phyloP scores from a whole-genome alignment of 2,797 vertebrate species.

The Malacoraja senta region DNA sequence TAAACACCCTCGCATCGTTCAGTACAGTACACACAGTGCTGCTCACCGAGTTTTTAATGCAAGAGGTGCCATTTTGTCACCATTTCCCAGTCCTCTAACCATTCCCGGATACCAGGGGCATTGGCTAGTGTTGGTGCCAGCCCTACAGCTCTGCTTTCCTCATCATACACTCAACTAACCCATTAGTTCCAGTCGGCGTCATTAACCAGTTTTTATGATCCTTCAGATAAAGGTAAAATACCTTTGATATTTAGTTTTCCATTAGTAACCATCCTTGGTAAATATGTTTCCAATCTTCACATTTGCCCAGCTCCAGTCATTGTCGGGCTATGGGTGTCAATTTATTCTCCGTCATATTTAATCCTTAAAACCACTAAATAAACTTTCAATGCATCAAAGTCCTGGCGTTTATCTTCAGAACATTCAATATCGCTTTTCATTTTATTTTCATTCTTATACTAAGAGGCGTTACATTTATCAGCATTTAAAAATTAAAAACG shows the following conservation, averaged over 20 bases:
- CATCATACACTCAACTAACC: not conserved
- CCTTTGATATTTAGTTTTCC: slow-evolving; percentile 2
- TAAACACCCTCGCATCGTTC: too few species aligned
- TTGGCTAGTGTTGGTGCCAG: too few species aligned
- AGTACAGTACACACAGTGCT: too few species aligned
- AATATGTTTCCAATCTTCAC: not conserved
- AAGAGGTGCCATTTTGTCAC: too few species aligned
- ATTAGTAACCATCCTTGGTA: not conserved
- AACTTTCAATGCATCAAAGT: not conserved
- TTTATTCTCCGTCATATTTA: not conserved
- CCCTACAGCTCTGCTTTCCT: not conserved
- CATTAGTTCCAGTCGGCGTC: not conserved
- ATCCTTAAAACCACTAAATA: not conserved
- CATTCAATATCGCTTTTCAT: not conserved
- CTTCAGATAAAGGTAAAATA: not conserved
- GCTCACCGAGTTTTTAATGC: too few species aligned
- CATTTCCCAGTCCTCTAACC: not conserved
- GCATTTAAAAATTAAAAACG: not conserved
- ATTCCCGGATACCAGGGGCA: not conserved
- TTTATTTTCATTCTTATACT: too few species aligned
- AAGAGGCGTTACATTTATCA: not conserved
- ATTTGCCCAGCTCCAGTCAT: not conserved
- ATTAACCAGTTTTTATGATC: not conserved
- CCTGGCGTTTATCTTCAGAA: not conserved
- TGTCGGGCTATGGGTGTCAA: not conserved